Evolutionary conservation across 1,140 invertebrate species (phyloP).

Genomic region (Aradophagus sp.): DNA sequence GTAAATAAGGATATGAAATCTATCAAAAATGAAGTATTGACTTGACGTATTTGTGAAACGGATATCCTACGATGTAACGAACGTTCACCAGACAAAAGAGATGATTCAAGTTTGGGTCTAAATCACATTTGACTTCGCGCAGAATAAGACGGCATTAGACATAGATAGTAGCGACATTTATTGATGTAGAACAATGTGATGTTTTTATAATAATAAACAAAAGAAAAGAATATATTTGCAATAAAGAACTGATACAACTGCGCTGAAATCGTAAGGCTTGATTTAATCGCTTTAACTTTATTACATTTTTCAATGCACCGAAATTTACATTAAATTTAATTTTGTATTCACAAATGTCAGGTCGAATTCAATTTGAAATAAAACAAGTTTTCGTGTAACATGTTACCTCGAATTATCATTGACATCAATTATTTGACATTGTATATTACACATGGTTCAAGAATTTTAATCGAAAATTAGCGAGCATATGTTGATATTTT

Average conservation of each 20-base stretch:
- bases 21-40: constrained; percentile 24
- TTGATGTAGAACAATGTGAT: constrained; percentile 57
- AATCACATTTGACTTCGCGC: constrained; percentile 26
- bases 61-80: constrained; percentile 30
- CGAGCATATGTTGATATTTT: too few species aligned
- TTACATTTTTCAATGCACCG: too few species aligned
- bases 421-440: too few species aligned
- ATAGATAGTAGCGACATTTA: constrained; percentile 22
- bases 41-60: constrained; percentile 13
- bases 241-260: constrained; percentile 52
- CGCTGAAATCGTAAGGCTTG: constrained; percentile 21
- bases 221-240: constrained; percentile 54
- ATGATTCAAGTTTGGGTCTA: constrained; percentile 16
- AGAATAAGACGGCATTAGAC: constrained; percentile 25
- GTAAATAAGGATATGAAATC: constrained; percentile 33
- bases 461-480: too few species aligned
- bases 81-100: constrained; percentile 5
- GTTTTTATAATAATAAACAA: constrained; percentile 57
- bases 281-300: neutral
- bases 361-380: too few species aligned
- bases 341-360: too few species aligned
- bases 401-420: neutral
- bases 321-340: too few species aligned
- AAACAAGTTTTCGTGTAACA: too few species aligned
- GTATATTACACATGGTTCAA: too few species aligned